phyloP scores from a whole-genome alignment of 2,113 vertebrate species.

The Sarotherodon lohbergeri region DNA sequence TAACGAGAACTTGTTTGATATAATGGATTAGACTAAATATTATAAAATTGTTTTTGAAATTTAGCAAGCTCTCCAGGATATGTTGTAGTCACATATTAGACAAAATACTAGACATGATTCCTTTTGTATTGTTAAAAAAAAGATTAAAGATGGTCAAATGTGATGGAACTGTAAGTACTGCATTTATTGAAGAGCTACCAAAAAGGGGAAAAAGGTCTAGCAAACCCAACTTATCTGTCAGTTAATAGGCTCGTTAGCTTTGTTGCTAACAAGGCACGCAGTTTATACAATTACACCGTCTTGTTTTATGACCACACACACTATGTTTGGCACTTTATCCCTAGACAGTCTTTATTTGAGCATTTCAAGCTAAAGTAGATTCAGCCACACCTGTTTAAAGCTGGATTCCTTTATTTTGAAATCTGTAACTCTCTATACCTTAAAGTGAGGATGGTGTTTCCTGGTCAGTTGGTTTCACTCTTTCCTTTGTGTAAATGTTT shows the following conservation, averaged over 20 bases:
- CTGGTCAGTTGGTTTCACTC: not conserved
- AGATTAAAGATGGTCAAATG: not conserved
- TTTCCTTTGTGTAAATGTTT: not conserved
- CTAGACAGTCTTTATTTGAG: not conserved
- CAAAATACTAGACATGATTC: not conserved
- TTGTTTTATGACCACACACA: not conserved
- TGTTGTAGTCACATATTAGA: rapidly evolving
- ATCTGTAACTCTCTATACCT: not conserved
- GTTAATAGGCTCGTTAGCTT: not conserved
- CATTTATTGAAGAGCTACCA: not conserved
- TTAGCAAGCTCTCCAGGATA: not conserved
- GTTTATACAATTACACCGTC: not conserved
- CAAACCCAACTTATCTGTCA: not conserved
- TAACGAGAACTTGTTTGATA: not conserved
- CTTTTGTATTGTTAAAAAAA: not conserved
- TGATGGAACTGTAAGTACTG: not conserved
- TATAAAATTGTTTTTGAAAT: not conserved
- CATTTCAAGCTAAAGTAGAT: not conserved
- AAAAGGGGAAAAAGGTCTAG: not conserved
- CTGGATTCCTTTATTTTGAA: not conserved
- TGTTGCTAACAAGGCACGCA: not conserved
- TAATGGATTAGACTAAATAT: rapidly evolving
- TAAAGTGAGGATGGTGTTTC: not conserved
- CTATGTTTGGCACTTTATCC: not conserved
- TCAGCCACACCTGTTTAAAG: not conserved